Conservation (phyloP, 2,797 vertebrate species). For the Enoplosus armatus region DNA sequence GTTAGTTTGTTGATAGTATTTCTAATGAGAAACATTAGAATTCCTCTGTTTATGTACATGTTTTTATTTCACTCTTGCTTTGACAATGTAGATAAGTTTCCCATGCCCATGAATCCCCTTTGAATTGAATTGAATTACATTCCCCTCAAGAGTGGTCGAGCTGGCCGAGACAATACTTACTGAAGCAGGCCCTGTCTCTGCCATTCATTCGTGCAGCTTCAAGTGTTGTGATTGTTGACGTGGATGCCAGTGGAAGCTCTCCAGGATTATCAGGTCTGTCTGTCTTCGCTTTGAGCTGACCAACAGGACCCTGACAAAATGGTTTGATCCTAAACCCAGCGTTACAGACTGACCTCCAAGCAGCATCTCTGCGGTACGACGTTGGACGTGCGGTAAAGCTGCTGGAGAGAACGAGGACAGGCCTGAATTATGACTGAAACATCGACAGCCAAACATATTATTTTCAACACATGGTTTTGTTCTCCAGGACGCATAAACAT, state of each 20-base stretch:
- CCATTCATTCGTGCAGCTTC: slow-evolving; percentile 33
- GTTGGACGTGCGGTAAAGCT: slow-evolving; percentile 16
- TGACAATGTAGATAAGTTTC: no score
- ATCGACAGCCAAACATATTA: slow-evolving; percentile 29
- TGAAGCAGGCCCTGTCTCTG: slow-evolving; percentile 36
- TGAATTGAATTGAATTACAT: no score
- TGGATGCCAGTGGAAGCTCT: slow-evolving; percentile 41
- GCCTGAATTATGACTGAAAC: slow-evolving; percentile 24
- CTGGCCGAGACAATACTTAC: slow-evolving; percentile 22
- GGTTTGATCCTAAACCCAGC: slow-evolving; percentile 63
- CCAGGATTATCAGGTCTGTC: slow-evolving; percentile 53
- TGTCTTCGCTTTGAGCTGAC: slow-evolving; percentile 62
- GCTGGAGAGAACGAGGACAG: slow-evolving; percentile 20
- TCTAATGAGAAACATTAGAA: slow-evolving; percentile 62
- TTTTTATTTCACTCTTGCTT: no score
- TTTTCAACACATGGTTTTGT: slow-evolving; percentile 36
- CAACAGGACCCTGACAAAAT: slow-evolving; percentile 51
- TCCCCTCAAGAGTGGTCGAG: background rate
- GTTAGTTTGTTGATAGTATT: slow-evolving; percentile 41
- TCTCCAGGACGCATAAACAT: slow-evolving; percentile 37
- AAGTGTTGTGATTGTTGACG: slow-evolving; percentile 48
- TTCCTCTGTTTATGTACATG: no score
- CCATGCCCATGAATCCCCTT: no score
- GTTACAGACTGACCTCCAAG: slow-evolving; percentile 46
- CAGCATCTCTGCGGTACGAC: slow-evolving; percentile 20